Evolutionary conservation across 2,797 vertebrate genomes (phyloP).

Genomic region (Anguilla megastoma): DNA sequence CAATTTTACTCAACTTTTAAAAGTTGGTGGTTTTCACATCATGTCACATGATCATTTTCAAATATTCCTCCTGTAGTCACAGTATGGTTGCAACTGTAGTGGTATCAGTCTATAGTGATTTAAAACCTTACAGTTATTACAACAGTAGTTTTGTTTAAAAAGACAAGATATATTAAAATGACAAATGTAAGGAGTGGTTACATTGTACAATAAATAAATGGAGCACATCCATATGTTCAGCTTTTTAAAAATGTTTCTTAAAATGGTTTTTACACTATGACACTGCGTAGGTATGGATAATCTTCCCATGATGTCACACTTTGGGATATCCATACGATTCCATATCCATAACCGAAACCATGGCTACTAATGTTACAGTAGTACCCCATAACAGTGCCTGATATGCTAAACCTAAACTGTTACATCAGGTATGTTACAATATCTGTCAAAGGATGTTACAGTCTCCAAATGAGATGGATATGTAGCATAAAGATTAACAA

Average conservation of each 20-base stretch:
- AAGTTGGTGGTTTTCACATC: background rate
- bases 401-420: constrained; percentile 31
- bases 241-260: background rate
- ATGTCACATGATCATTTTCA: background rate
- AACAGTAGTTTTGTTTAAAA: background rate
- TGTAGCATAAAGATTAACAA: constrained; percentile 44
- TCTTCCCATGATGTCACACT: background rate
- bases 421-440: constrained; percentile 21
- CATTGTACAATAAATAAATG: background rate
- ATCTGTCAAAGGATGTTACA: constrained; percentile 23
- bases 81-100: background rate
- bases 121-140: background rate
- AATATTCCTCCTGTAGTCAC: background rate
- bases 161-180: background rate
- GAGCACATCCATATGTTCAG: background rate
- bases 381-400: constrained; percentile 25
- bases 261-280: background rate
- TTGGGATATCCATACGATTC: background rate
- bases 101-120: background rate
- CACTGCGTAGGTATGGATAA: background rate
- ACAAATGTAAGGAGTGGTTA: background rate
- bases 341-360: background rate
- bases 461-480: constrained; percentile 36
- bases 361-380: background rate
- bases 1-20: background rate